phyloP scores from a whole-genome alignment of 2,113 vertebrate species.

The Cervus canadensis region DNA sequence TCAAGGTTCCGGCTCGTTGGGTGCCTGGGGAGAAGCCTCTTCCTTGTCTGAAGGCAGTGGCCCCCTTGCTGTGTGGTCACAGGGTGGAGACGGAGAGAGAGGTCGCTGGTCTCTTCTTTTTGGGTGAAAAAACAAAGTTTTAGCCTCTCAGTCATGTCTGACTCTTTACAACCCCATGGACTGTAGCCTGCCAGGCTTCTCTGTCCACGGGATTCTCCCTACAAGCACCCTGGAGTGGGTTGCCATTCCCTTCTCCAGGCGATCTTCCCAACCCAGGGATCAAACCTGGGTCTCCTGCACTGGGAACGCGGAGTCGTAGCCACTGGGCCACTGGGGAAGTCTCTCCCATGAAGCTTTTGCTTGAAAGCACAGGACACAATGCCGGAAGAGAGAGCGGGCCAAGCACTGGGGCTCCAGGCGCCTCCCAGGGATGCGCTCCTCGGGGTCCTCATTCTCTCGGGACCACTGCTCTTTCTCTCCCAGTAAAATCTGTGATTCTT shows the following conservation, averaged over 20 bases:
- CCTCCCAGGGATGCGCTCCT: not conserved
- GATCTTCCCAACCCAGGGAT: not conserved
- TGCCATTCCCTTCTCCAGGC: not conserved
- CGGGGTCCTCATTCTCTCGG: fast-evolving
- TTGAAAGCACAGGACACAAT: not conserved
- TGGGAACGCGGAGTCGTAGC: fast-evolving
- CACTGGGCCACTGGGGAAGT: not conserved
- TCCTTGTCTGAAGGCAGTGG: not conserved
- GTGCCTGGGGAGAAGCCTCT: not conserved
- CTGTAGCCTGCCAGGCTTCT: not conserved
- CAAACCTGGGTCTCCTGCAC: not conserved
- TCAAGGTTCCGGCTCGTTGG: fast-evolving
- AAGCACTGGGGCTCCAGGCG: not conserved
- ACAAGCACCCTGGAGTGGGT: not conserved
- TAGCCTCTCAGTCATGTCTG: not conserved
- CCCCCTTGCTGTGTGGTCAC: too few relatives aligned
- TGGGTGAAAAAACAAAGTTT: not conserved
- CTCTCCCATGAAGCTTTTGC: not conserved
- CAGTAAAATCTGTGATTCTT: not conserved
- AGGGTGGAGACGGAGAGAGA: not conserved
- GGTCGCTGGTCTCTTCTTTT: not conserved
- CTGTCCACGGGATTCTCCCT: not conserved
- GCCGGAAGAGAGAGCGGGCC: too few relatives aligned
- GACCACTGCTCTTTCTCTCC: not conserved
- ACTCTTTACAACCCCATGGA: not conserved